Evolutionary conservation across 2,113 vertebrate species (phyloP).

Genomic region (Engraulis encrasicolus): DNA sequence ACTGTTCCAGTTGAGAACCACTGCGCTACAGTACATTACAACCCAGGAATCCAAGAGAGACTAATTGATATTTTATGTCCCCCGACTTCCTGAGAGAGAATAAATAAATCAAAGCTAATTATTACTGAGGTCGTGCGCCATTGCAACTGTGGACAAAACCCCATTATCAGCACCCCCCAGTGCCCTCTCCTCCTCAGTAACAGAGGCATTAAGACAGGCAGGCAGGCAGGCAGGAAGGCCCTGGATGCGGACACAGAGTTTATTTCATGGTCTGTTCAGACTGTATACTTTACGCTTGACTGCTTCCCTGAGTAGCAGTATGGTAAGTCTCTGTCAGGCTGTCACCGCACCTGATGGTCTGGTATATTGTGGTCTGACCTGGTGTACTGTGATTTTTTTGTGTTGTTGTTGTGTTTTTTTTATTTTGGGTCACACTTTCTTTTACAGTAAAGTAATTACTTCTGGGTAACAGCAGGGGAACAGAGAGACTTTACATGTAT

Average conservation of each 20-base stretch:
- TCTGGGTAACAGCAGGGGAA: too few relatives aligned
- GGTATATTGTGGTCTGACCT: too few relatives aligned
- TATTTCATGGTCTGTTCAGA: background rate
- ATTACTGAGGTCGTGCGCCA: background rate
- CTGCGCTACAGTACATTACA: too few relatives aligned
- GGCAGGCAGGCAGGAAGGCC: background rate
- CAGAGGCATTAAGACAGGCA: slow-evolving; percentile 4
- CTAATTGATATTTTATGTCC: background rate
- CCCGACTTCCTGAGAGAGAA: background rate
- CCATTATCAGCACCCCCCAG: background rate
- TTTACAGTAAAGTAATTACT: too few relatives aligned
- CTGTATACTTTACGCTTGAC: background rate
- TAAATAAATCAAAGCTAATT: background rate
- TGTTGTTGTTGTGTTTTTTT: too few relatives aligned
- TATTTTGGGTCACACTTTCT: too few relatives aligned
- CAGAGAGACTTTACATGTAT: too few relatives aligned
- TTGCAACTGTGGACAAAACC: background rate
- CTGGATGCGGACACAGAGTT: background rate
- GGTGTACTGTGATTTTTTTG: too few relatives aligned
- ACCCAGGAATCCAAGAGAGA: background rate
- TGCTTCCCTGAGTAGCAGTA: background rate
- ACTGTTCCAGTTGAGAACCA: too few relatives aligned
- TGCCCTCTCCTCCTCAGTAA: background rate
- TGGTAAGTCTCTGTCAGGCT: background rate
- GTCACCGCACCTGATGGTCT: background rate